phyloP scores from a whole-genome alignment of 2,888 invertebrate species.

The Bombylius major region DNA sequence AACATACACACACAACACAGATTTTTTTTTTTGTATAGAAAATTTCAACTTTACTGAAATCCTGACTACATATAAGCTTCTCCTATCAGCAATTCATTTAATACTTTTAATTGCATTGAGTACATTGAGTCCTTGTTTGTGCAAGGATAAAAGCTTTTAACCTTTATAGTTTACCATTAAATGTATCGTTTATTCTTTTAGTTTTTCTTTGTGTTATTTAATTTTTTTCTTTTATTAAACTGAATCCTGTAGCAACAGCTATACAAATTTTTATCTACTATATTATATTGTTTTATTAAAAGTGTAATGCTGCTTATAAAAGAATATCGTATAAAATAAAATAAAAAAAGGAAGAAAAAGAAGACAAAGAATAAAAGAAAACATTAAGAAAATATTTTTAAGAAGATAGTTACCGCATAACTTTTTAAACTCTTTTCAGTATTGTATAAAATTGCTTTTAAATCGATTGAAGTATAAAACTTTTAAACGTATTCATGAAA shows the following conservation, averaged over 20 bases:
- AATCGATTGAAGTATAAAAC: constrained; percentile 15
- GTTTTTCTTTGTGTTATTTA: background rate
- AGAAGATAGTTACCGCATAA: background rate
- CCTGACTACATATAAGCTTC: constrained; percentile 3
- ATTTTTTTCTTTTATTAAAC: background rate
- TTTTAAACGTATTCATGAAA: constrained; percentile 14
- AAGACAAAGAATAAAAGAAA: background rate
- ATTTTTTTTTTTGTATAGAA: background rate
- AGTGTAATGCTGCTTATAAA: background rate
- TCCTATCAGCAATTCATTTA: background rate
- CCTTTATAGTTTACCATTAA: constrained; percentile 3
- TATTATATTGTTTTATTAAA: no score
- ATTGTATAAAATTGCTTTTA: constrained; percentile 11
- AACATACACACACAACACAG: no score
- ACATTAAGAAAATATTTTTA: background rate
- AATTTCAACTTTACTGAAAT: constrained; percentile 5
- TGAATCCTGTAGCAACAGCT: no score
- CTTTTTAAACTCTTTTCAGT: background rate
- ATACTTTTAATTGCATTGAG: background rate
- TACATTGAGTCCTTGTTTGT: background rate
- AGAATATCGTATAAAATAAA: background rate
- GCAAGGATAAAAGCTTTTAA: constrained; percentile 5
- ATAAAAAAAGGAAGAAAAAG: background rate
- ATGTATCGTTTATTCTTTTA: constrained; percentile 1
- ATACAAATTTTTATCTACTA: background rate